Base-by-base conservation (phyloP, 2,797 vertebrate genomes). In the Avahi laniger region DNA sequence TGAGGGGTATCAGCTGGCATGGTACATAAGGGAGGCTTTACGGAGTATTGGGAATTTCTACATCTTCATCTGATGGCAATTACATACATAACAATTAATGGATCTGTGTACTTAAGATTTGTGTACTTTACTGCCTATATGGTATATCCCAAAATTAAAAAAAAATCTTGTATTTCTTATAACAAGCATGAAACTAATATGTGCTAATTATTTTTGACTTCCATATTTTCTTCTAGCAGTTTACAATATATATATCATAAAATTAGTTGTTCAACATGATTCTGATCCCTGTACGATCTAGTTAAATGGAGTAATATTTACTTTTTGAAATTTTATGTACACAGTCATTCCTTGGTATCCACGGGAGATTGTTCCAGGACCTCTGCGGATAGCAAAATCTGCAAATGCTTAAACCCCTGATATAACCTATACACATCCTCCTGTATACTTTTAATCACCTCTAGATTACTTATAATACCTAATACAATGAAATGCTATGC, bases 161-260 rank as follows among this genome's bases (percentile, higher is more conserved):
- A 65, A 24, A 79, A 85, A 17, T 28, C 3, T 80, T 67, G 4
- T 57, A 54, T 6, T 85, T 93, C 48, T 86, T 50, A 43, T 14
- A 91, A 67, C 6, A 86, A 28, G 18, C 9, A 50, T 73, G 65
- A 35, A 80, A 63, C 30, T 79, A 85, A 80, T 81, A 85, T 43
- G n/a, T 93, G 57, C 46, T 84, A 43, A 50, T 92, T 89, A 79
- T 88, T 96, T 95, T 83, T 93, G 28, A 85, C 73, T 93, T 88
- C 17, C n/a, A 14, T 84, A 54, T 70, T 89, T 72, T 89, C 54
- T 73, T 57, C 41, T 76, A 43, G 50, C 41, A 70, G 43, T 73
- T 89, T 43, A 78, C 22, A 43, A 72, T 41, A 48, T 76, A 43
- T 78, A 46, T 63, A 50, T 61, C 52, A 72, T 52, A 61, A 67